Percentiles rank a stretch among this genome's conserved stretches.
Evolutionary conservation across 2,113 vertebrate genomes (phyloP).

Genomic region (Pao palembangensis): DNA sequence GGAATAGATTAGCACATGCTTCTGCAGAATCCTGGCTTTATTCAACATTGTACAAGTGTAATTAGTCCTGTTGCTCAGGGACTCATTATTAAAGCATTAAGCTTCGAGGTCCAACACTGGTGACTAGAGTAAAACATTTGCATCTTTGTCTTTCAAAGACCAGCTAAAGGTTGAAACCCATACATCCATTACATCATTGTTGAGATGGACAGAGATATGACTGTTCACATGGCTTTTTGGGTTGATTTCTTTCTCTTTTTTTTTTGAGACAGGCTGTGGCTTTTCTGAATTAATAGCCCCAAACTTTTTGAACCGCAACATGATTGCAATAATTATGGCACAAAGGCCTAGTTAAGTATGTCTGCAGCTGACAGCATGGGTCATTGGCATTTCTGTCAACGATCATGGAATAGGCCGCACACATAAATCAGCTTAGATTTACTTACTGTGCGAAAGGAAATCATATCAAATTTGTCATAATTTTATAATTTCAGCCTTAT

Average conservation of each 20-base stretch:
- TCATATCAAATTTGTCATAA: conserved; percentile 3
- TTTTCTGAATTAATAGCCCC: no score
- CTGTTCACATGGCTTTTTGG: not conserved
- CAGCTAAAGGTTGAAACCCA: not conserved
- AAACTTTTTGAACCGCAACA: no score
- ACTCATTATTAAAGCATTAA: conserved; percentile 34
- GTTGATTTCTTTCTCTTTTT: not conserved
- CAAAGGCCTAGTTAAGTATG: no score
- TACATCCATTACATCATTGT: not conserved
- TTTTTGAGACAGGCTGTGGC: not conserved
- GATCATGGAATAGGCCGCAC: not conserved
- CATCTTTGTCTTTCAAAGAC: not conserved
- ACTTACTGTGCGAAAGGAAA: not conserved
- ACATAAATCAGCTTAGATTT: not conserved
- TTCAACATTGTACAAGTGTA: conserved; percentile 38
- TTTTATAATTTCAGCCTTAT: not conserved
- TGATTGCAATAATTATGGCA: no score
- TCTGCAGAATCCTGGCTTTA: conserved; percentile 10
- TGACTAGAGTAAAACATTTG: not conserved
- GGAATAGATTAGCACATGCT: conserved; percentile 40
- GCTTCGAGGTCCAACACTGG: conserved; percentile 9
- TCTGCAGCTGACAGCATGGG: no score
- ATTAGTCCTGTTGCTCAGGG: conserved; percentile 43
- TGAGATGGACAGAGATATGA: not conserved
- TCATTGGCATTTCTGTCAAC: conserved; percentile 4